Percentiles rank a stretch among this genome's conserved stretches.
phyloP scores from a whole-genome alignment of 1,140 invertebrate species.

The Penaeus chinensis region DNA sequence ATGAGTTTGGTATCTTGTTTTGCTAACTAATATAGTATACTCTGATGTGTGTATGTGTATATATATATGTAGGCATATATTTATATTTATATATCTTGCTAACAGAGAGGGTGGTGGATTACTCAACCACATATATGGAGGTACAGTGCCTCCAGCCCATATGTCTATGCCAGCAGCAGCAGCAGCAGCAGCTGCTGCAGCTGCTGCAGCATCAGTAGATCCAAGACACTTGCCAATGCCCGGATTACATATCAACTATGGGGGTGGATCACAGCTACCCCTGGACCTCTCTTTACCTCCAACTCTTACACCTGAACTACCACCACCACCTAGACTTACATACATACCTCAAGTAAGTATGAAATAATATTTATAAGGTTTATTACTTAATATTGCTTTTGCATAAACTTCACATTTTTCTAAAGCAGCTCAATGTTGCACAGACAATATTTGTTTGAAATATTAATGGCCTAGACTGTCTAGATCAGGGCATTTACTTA shows the following conservation, averaged over 20 bases:
- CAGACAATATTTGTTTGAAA: too few relatives aligned
- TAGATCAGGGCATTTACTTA: too few relatives aligned
- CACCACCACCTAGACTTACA: constrained; percentile 60
- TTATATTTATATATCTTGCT: background rate
- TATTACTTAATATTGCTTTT: too few relatives aligned
- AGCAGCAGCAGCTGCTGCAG: constrained; percentile 56
- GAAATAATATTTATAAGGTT: too few relatives aligned
- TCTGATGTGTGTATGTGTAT: too few relatives aligned
- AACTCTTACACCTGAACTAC: constrained; percentile 58
- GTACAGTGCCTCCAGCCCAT: constrained; percentile 44
- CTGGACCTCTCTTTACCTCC: constrained; percentile 56
- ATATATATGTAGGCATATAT: background rate
- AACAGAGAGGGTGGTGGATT: constrained; percentile 41
- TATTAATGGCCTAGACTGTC: too few relatives aligned
- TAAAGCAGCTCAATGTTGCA: too few relatives aligned
- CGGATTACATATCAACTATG: constrained; percentile 50
- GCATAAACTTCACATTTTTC: too few relatives aligned
- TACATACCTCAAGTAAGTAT: constrained; percentile 51
- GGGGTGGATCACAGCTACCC: constrained; percentile 42
- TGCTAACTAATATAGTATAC: background rate
- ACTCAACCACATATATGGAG: constrained; percentile 41
- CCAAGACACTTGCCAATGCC: constrained; percentile 39
- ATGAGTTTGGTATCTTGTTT: background rate
- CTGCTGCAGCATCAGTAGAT: constrained; percentile 51
- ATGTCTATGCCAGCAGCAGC: constrained; percentile 59